A percentile compares a stretch with the other conserved stretches of the same genome.
Evolutionary conservation across 1,140 invertebrate genomes (phyloP).

Genomic region (Rhyacophila brunnea): DNA sequence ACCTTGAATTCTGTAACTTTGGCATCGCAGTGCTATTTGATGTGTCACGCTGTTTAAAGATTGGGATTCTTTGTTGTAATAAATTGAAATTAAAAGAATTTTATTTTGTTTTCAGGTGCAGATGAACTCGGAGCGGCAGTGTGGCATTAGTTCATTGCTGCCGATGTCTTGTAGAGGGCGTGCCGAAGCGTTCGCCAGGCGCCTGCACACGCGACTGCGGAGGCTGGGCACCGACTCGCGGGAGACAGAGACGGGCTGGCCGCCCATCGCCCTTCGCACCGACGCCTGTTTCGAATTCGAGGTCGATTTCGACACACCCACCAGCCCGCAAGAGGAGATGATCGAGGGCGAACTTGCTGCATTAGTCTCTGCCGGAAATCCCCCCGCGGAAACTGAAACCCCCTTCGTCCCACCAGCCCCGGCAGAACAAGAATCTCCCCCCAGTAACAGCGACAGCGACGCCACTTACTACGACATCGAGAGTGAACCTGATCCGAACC

Average conservation of each 20-base stretch:
- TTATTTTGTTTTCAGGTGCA: conserved; percentile 46
- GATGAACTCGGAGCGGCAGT: conserved; percentile 54
- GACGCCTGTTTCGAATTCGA: conserved; percentile 62
- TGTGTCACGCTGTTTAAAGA: no score
- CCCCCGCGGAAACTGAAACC: conserved; percentile 51
- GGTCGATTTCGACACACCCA: conserved; percentile 61
- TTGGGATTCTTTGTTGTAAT: background rate
- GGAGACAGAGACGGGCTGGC: conserved; percentile 49
- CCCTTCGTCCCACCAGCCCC: conserved; percentile 52
- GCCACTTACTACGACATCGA: conserved; percentile 51
- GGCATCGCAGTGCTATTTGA: no score
- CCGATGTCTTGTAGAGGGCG: conserved; percentile 72
- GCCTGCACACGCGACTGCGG: conserved; percentile 69
- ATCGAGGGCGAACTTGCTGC: conserved; percentile 43
- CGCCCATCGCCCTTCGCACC: conserved; percentile 52
- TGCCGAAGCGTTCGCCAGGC: conserved; percentile 75
- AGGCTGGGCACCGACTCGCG: conserved; percentile 59
- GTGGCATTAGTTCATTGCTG: conserved; percentile 52
- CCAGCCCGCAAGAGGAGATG: conserved; percentile 65
- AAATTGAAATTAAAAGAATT: background rate
- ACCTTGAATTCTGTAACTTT: no score
- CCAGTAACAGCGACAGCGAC: conserved; percentile 40
- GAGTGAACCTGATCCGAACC: conserved; percentile 41
- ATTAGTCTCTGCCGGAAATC: conserved; percentile 49
- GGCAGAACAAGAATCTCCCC: conserved; percentile 25